Percentiles rank a stretch among this genome's conserved stretches.
These are phyloP conservation scores for Dromiciops gliroides DNA, from an alignment of 2,113 vertebrate species.

Conservation along the genomic window DNA sequence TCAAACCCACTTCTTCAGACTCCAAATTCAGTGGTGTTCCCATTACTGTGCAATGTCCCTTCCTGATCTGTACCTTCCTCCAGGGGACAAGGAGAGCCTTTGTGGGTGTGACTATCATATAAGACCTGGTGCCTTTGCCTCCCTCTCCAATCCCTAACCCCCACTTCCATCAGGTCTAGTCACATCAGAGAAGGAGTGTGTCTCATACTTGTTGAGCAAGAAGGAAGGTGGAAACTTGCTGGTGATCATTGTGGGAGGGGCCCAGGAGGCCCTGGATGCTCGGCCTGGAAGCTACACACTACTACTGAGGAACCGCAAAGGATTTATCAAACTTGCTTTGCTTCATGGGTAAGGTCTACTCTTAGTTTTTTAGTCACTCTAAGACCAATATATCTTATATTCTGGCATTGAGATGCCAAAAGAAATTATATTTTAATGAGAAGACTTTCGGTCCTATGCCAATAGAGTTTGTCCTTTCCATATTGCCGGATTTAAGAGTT, in stretches of 20 bases:
- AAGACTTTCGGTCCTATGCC: neutral
- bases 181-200: conserved; percentile 89
- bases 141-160: neutral
- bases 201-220: conserved; percentile 82
- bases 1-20: neutral
- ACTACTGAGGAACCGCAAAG: conserved; percentile 91
- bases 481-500: neutral
- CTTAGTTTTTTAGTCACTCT: neutral
- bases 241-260: conserved; percentile 89
- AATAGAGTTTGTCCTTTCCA: neutral
- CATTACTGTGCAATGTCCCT: neutral
- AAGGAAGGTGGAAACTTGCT: conserved; percentile 86
- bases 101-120: neutral
- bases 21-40: neutral
- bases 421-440: neutral
- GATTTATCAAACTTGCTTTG: conserved; percentile 94
- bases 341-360: conserved; percentile 87
- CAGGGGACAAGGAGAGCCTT: neutral
- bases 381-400: neutral
- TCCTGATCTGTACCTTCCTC: neutral
- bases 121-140: neutral
- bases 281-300: conserved; percentile 88
- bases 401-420: neutral
- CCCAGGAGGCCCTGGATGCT: conserved; percentile 91
- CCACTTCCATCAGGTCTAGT: conserved; percentile 87